Base-by-base conservation (phyloP, 2,888 invertebrate species). In the Lysandra coridon region DNA sequence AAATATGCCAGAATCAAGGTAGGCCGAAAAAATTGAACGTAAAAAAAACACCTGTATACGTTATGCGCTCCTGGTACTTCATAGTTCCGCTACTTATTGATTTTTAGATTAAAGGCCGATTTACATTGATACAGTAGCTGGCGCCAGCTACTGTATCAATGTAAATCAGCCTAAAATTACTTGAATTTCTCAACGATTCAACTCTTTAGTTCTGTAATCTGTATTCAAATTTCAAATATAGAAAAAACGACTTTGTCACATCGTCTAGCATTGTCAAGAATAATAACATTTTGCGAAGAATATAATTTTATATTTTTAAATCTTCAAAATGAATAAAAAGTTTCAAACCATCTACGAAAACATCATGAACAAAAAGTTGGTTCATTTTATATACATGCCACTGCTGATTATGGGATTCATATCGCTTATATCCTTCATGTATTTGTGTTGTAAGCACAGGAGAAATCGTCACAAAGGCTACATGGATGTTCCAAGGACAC, bases 401-500 rank as follows among this genome's bases (percentile, higher is more conserved):
- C 81, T 93, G 78, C 74, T 92, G n/a, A 85, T 86, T 12, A 93
- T 94, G 93, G 86, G 91, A 1, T 88, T 89, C 0, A 88, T 92
- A 10, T 93, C 93, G 0, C 92, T 90, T 2, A 81, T 91, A 3
- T 93, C 93, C 0, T 89, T 92, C 0, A 57, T 92, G 30, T 92
- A 85, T 82, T 84, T 94, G 49, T 93, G 91, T 82, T 93, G 93
- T 87, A 91, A 91, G 83, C 90, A 86, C 80, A 84, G 87, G 81
- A 82, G 84, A 0, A 86, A 84, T 80, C 84, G 87, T 73, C 87
- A 88, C 78, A 89, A 90, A 85, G 94, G 94, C 0, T 94, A 94
- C 82, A 89, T 92, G 86, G 91, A 92, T 80, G 94, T 93, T 1
- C 85, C 86, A 1, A 89, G 91, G 82, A 93, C 91, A 83, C 93